Conservation (phyloP, 2,797 vertebrate species). For the Chromis chromis region DNA sequence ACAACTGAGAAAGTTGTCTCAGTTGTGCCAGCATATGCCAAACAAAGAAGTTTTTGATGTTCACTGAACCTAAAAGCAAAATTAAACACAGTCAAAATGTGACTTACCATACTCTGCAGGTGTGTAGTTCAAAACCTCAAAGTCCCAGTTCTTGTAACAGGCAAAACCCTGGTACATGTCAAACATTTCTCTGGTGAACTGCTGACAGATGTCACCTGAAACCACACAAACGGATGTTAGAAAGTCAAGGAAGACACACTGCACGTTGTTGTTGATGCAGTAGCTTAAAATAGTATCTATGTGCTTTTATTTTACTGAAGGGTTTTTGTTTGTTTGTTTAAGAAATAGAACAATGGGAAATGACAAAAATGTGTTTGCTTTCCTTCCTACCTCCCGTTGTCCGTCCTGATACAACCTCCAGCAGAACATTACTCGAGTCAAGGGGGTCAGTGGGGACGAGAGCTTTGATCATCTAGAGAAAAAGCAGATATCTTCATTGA, state of each 20-base stretch:
- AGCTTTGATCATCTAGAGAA: constrained; percentile 86
- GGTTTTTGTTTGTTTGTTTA: too few species aligned
- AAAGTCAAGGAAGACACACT: neutral
- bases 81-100: neutral
- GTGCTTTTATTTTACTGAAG: too few species aligned
- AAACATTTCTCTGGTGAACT: constrained; percentile 94
- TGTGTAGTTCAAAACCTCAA: constrained; percentile 89
- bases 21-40: too few species aligned
- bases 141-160: constrained; percentile 89
- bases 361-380: neutral
- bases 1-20: too few species aligned
- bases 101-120: constrained; percentile 88
- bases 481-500: neutral
- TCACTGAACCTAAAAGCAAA: too few species aligned
- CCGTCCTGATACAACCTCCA: constrained; percentile 93
- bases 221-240: neutral
- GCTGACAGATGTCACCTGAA: constrained; percentile 97
- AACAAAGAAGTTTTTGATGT: too few species aligned
- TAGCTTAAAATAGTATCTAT: too few species aligned
- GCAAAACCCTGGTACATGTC: constrained; percentile 94
- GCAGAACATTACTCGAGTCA: constrained; percentile 85
- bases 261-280: neutral
- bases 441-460: constrained; percentile 88
- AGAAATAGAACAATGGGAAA: neutral
- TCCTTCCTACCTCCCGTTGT: constrained; percentile 92